These are phyloP conservation scores for Keiferia lycopersicella DNA, from an alignment of 2,888 invertebrate species.

Conservation along the genomic window DNA sequence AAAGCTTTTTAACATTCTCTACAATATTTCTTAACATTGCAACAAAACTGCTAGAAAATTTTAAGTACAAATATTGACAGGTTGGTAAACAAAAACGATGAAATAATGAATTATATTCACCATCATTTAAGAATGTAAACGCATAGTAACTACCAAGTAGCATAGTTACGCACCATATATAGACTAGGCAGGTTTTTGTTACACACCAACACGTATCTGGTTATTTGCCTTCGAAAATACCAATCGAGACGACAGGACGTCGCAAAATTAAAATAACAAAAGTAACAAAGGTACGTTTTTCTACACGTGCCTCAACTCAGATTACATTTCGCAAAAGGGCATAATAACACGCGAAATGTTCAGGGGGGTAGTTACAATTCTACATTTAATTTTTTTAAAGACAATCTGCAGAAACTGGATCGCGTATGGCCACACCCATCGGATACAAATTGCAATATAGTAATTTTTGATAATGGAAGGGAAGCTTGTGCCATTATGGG, in stretches of 20 bases:
- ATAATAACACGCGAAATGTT: slow-evolving; percentile 60
- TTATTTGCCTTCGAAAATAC: slow-evolving; percentile 25
- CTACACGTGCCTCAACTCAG: slow-evolving; percentile 71
- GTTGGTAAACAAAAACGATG: neutral
- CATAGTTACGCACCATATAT: slow-evolving; percentile 20
- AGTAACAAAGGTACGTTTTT: slow-evolving; percentile 61
- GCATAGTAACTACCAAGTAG: slow-evolving; percentile 21
- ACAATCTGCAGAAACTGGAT: slow-evolving; percentile 66
- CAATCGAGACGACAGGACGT: slow-evolving; percentile 39
- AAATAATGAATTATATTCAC: slow-evolving; percentile 18
- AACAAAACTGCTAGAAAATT: neutral
- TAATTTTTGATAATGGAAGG: slow-evolving; percentile 74
- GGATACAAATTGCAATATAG: slow-evolving; percentile 73
- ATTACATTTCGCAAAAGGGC: slow-evolving; percentile 66
- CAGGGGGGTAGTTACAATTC: slow-evolving; percentile 53
- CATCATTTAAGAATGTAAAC: slow-evolving; percentile 21
- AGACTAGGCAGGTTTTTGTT: slow-evolving; percentile 17
- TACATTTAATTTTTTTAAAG: slow-evolving; percentile 74
- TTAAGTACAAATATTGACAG: neutral
- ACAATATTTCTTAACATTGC: neutral
- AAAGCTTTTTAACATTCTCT: no score
- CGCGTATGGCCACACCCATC: slow-evolving; percentile 64
- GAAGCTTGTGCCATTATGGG: slow-evolving; percentile 66
- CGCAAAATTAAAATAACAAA: slow-evolving; percentile 49
- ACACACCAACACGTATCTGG: slow-evolving; percentile 19